These are phyloP conservation scores for Exocentrus adspersus DNA, from an alignment of 2,888 invertebrate species.

Conservation along the genomic window DNA sequence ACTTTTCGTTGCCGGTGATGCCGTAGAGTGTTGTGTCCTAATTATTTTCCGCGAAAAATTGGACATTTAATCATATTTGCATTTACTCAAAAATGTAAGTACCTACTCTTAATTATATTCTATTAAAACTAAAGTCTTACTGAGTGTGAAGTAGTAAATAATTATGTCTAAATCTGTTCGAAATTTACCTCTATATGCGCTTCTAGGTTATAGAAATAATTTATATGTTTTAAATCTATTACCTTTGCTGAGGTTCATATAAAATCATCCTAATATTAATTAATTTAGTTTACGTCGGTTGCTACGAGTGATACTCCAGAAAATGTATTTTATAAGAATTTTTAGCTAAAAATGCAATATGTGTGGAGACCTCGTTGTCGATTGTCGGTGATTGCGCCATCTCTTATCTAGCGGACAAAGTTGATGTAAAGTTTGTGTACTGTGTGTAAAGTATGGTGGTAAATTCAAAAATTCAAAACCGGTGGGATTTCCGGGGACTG, in stretches of 20 bases:
- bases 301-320: neutral
- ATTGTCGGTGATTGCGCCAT: conserved; percentile 5
- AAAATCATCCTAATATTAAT: neutral
- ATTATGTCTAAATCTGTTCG: too few species aligned
- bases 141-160: too few species aligned
- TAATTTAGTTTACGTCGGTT: neutral
- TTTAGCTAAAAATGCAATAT: neutral
- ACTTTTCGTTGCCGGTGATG: conserved; percentile 21
- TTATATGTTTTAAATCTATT: neutral
- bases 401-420: neutral
- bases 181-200: conserved; percentile 13
- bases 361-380: neutral
- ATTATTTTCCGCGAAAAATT: too few species aligned
- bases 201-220: conserved; percentile 17
- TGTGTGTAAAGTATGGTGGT: conserved; percentile 9
- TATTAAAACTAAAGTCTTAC: too few species aligned
- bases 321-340: neutral
- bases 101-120: neutral
- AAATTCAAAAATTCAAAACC: conserved; percentile 23
- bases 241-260: neutral
- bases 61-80: too few species aligned
- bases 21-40: neutral
- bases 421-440: neutral
- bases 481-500: neutral
- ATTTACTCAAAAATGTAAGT: conserved; percentile 7